These are phyloP conservation scores for Nezara viridula DNA, from an alignment of 2,888 invertebrate genomes.

Conservation along the genomic window DNA sequence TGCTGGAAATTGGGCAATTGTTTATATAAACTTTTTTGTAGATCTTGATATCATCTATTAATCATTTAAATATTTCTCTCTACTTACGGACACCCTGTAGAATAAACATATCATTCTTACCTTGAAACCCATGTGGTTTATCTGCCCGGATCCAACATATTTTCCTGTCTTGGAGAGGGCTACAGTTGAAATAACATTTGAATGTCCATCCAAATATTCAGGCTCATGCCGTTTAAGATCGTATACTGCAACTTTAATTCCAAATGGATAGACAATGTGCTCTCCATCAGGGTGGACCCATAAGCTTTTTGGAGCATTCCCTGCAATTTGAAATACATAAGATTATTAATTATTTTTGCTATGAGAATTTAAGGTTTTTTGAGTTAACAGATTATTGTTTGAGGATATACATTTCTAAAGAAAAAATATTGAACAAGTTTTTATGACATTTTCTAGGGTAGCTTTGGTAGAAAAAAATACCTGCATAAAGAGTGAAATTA, in stretches of 20 bases:
- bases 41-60: no score
- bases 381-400: no score
- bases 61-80: no score
- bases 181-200: slow-evolving; percentile 83
- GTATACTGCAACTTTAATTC: slow-evolving; percentile 82
- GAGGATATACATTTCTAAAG: no score
- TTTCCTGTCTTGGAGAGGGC: slow-evolving; percentile 82
- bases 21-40: no score
- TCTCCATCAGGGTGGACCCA: slow-evolving; percentile 80
- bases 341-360: background rate
- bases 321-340: slow-evolving; percentile 66
- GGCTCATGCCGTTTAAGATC: slow-evolving; percentile 80
- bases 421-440: no score
- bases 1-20: no score
- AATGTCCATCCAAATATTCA: slow-evolving; percentile 83
- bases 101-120: slow-evolving; percentile 70
- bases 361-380: no score
- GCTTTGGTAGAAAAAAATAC: no score
- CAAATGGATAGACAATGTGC: slow-evolving; percentile 83
- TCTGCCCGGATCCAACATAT: slow-evolving; percentile 90
- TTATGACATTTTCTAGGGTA: no score
- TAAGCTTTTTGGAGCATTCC: slow-evolving; percentile 73
- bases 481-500: no score
- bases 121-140: slow-evolving; percentile 92
- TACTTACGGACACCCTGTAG: no score